Percentiles rank a stretch among this genome's conserved stretches.
These are phyloP conservation scores for Clarias platycephalus DNA, from an alignment of 2,797 vertebrate genomes.

Conservation along the genomic window DNA sequence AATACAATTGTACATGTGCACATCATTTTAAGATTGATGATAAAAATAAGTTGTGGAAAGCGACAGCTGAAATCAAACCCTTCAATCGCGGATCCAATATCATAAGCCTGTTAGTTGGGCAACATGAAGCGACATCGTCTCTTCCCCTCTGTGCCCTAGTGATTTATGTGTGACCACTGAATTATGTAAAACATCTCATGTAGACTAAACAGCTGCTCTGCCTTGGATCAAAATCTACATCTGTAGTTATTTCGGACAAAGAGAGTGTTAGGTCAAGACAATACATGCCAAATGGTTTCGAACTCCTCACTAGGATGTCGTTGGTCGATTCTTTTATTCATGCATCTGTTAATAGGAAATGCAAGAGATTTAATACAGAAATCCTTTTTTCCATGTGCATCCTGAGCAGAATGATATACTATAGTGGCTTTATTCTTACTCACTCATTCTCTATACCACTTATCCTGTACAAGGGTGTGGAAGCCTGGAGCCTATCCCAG, in stretches of 20 bases:
- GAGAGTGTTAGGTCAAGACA: background rate
- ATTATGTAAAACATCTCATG: constrained; percentile 57
- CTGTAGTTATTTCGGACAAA: constrained; percentile 16
- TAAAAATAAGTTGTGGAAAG: background rate
- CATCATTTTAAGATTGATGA: background rate
- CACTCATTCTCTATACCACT: too few species aligned
- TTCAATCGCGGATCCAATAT: constrained; percentile 10
- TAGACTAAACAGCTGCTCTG: constrained; percentile 55
- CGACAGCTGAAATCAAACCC: background rate
- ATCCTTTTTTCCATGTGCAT: background rate
- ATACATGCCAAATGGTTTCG: constrained; percentile 22
- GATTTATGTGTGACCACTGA: constrained; percentile 41
- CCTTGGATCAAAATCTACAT: constrained; percentile 27
- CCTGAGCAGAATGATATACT: background rate
- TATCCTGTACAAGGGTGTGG: too few species aligned
- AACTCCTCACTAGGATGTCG: background rate
- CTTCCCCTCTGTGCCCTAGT: constrained; percentile 15
- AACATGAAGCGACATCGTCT: constrained; percentile 44
- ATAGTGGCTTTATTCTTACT: too few species aligned
- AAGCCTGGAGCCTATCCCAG: too few species aligned
- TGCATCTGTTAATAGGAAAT: background rate
- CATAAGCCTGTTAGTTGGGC: constrained; percentile 5
- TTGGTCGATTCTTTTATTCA: background rate
- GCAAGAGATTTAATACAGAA: background rate
- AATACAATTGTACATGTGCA: background rate